These are phyloP conservation scores for Danaus melanippus DNA, from an alignment of 1,140 invertebrate genomes.

Conservation along the genomic window DNA sequence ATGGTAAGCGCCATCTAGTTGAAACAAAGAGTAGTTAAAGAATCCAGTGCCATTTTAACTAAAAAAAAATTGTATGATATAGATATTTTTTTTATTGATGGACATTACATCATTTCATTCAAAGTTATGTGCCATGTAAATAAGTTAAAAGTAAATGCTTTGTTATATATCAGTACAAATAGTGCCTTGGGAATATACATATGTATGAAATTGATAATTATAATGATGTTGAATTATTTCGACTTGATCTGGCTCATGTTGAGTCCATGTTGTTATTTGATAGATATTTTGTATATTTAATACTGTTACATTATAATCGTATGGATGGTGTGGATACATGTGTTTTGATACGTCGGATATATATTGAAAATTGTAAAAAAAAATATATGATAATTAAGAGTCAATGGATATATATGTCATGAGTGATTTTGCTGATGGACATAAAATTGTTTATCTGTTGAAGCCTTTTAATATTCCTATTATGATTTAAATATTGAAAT, in stretches of 20 bases:
- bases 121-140: slow-evolving; percentile 56
- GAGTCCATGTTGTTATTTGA: slow-evolving; percentile 40
- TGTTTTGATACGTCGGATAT: too few species aligned
- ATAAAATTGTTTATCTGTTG: too few species aligned
- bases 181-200: slow-evolving; percentile 32
- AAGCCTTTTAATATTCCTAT: too few species aligned
- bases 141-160: slow-evolving; percentile 28
- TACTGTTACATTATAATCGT: slow-evolving; percentile 13
- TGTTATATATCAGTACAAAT: slow-evolving; percentile 35
- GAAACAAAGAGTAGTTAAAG: slow-evolving; percentile 9
- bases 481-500: too few species aligned
- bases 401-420: too few species aligned
- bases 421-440: too few species aligned
- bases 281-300: slow-evolving; percentile 36
- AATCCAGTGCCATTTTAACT: slow-evolving; percentile 49
- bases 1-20: slow-evolving; percentile 4
- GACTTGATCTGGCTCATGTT: slow-evolving; percentile 56
- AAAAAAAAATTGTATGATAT: slow-evolving; percentile 30
- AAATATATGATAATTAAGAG: slow-evolving; percentile 4
- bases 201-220: slow-evolving; percentile 28
- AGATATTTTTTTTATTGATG: slow-evolving; percentile 13
- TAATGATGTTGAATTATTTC: slow-evolving; percentile 45
- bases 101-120: slow-evolving; percentile 20
- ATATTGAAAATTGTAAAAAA: neutral
- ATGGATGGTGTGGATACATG: neutral